Conservation (phyloP, 2,888 invertebrate genomes). For the Psylliodes chrysocephalus region DNA sequence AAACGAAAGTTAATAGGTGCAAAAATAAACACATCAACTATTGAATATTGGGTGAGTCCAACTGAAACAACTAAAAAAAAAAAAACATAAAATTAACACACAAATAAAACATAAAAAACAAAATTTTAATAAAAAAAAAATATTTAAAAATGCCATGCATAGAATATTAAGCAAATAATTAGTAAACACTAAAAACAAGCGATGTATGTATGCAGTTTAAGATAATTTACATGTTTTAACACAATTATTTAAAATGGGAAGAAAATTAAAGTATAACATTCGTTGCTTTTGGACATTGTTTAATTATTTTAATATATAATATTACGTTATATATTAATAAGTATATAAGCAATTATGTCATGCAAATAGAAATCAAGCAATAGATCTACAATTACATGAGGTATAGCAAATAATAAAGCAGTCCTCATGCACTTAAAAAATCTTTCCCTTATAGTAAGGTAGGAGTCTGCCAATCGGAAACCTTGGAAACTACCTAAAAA, state of each 20-base stretch:
- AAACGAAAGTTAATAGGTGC: constrained; percentile 56
- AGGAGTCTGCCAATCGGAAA: constrained; percentile 61
- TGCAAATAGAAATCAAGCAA: constrained; percentile 15
- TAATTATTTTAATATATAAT: too few relatives aligned
- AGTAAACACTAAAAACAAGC: background rate
- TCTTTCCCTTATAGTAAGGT: constrained; percentile 67
- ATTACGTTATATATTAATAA: too few relatives aligned
- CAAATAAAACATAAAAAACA: constrained; percentile 15
- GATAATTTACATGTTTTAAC: too few relatives aligned
- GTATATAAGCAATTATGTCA: too few relatives aligned
- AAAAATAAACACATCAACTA: constrained; percentile 60
- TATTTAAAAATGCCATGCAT: background rate
- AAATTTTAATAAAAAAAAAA: background rate
- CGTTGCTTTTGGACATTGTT: too few relatives aligned
- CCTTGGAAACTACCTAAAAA: constrained; percentile 56
- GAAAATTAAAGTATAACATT: too few relatives aligned
- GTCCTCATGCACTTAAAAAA: constrained; percentile 51
- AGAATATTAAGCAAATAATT: background rate
- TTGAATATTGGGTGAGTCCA: constrained; percentile 60
- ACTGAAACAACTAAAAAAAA: constrained; percentile 60
- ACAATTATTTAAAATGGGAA: too few relatives aligned
- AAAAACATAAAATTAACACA: constrained; percentile 46
- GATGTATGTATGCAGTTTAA: too few relatives aligned
- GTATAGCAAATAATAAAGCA: constrained; percentile 36
- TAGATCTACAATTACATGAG: constrained; percentile 8